phyloP scores from a whole-genome alignment of 2,113 vertebrate genomes.

The Gallinago undulata region DNA sequence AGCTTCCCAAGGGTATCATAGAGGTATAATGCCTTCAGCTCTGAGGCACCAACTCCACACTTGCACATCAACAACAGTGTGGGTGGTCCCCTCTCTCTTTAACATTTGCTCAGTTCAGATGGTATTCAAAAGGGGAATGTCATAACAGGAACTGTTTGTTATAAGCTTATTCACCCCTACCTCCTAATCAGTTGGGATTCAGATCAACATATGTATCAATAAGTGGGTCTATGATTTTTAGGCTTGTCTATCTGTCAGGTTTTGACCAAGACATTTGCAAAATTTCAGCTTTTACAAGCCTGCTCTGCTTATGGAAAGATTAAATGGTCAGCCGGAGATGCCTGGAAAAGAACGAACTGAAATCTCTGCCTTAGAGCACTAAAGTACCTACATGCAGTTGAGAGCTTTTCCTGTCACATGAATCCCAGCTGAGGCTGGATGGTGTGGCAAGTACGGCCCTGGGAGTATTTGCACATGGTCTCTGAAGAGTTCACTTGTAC shows the following conservation, averaged over 20 bases:
- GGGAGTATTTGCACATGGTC: neutral
- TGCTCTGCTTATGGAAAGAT: neutral
- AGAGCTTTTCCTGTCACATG: neutral
- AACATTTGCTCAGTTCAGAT: neutral
- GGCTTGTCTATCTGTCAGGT: neutral
- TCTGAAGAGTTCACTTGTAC: neutral
- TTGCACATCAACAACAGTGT: neutral
- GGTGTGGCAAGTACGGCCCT: neutral
- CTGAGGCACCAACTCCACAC: neutral
- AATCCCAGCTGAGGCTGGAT: neutral
- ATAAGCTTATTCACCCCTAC: neutral
- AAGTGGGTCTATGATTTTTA: neutral
- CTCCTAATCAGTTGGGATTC: neutral
- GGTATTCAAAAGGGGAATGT: neutral
- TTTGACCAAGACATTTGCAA: neutral
- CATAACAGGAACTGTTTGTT: neutral
- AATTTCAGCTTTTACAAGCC: neutral
- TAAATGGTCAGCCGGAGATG: neutral
- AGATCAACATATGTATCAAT: neutral
- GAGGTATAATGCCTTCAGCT: neutral
- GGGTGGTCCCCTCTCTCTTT: neutral
- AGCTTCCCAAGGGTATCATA: neutral
- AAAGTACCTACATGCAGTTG: neutral
- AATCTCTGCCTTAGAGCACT: neutral
- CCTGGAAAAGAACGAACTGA: neutral